These are phyloP conservation scores for Scaptodrosophila lebanonensis DNA, from an alignment of 1,140 invertebrate genomes.

Conservation along the genomic window DNA sequence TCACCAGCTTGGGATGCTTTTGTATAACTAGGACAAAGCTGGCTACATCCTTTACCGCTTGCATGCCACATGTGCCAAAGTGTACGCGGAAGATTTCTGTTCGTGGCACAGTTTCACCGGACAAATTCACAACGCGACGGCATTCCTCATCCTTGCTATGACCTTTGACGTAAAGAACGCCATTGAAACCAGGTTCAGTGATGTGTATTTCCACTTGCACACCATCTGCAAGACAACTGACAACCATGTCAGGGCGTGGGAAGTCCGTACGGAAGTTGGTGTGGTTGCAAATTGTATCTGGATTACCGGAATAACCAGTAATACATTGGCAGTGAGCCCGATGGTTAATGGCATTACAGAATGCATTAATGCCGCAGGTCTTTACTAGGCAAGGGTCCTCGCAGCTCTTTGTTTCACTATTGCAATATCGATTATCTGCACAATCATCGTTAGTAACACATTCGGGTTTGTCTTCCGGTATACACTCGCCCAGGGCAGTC, in stretches of 20 bases:
- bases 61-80: slow-evolving; percentile 93
- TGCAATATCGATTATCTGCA: slow-evolving; percentile 86
- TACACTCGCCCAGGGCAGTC: slow-evolving; percentile 83
- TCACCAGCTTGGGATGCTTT: slow-evolving; percentile 96
- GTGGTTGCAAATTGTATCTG: slow-evolving; percentile 85
- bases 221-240: slow-evolving; percentile 93
- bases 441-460: slow-evolving; percentile 88
- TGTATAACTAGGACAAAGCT: slow-evolving; percentile 95
- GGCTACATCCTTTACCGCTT: slow-evolving; percentile 93
- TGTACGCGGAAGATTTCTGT: slow-evolving; percentile 93
- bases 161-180: slow-evolving; percentile 95
- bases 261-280: slow-evolving; percentile 85
- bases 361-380: slow-evolving; percentile 86
- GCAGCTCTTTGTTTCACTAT: slow-evolving; percentile 83
- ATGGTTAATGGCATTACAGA: slow-evolving; percentile 88
- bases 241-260: slow-evolving; percentile 89
- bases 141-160: slow-evolving; percentile 95
- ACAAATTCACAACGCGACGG: slow-evolving; percentile 86
- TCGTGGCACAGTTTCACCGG: slow-evolving; percentile 82
- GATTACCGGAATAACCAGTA: slow-evolving; percentile 88
- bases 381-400: slow-evolving; percentile 85
- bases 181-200: slow-evolving; percentile 89
- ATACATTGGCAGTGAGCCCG: slow-evolving; percentile 89
- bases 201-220: slow-evolving; percentile 92
- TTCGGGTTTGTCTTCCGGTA: slow-evolving; percentile 79